phyloP scores from a whole-genome alignment of 2,113 vertebrate genomes.

The Chamaea fasciata region DNA sequence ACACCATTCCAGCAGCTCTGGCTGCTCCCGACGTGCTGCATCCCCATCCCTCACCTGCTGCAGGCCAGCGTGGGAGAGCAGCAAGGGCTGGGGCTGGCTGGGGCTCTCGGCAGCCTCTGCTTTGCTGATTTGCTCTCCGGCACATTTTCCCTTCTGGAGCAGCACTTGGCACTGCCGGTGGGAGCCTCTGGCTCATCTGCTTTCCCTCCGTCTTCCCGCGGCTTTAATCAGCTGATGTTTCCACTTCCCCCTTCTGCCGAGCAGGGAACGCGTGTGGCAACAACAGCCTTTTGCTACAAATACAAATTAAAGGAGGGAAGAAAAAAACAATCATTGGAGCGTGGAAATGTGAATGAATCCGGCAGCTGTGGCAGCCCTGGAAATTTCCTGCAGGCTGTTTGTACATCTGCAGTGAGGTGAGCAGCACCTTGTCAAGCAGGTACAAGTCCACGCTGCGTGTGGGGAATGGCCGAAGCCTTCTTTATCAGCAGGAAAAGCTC shows the following conservation, averaged over 20 bases:
- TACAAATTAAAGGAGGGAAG: background rate
- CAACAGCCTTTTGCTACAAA: background rate
- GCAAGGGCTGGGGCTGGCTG: background rate
- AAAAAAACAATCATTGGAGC: background rate
- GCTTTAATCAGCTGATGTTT: background rate
- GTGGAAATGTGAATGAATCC: background rate
- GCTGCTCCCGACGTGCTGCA: accelerated
- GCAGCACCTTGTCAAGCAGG: background rate
- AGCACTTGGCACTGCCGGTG: accelerated
- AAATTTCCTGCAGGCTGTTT: background rate
- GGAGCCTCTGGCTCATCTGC: background rate
- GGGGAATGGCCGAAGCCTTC: background rate
- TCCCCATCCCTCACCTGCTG: background rate
- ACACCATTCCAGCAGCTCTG: background rate
- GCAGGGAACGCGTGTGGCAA: background rate
- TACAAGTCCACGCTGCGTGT: accelerated
- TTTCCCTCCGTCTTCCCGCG: background rate
- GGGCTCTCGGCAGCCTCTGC: background rate
- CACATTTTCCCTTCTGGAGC: background rate
- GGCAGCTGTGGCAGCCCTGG: background rate
- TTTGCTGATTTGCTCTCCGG: background rate
- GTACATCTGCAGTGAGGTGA: accelerated
- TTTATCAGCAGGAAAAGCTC: background rate
- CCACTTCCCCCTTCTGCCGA: background rate
- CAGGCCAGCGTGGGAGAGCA: background rate